These are phyloP conservation scores for Clavelina lepadiformis DNA, from an alignment of 23 tunicate genomes.

Conservation along the genomic window DNA sequence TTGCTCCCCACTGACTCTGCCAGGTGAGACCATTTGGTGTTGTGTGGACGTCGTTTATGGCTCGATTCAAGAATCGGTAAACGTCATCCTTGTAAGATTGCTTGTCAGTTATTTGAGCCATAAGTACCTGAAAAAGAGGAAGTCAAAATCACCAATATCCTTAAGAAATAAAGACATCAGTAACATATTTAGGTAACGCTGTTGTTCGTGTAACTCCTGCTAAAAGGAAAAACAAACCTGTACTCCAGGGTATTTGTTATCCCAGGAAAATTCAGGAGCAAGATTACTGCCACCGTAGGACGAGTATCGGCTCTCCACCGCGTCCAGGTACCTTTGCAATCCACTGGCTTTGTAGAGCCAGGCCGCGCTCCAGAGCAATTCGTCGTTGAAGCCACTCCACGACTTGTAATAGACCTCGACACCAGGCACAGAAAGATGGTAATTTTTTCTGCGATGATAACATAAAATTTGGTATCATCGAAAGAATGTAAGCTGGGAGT, in stretches of 20 bases:
- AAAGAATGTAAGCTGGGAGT: background rate
- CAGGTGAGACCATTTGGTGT: constrained; percentile 81
- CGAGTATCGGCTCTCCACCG: constrained; percentile 12
- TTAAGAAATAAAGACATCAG: too few species aligned
- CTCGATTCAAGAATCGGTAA: background rate
- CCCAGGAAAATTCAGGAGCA: constrained; percentile 79
- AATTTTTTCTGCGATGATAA: too few species aligned
- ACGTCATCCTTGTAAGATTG: constrained; percentile 26
- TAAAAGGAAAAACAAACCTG: constrained; percentile 30
- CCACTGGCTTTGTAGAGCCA: constrained; percentile 79
- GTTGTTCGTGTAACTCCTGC: background rate
- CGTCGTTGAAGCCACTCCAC: constrained; percentile 87
- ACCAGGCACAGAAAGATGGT: constrained; percentile 56
- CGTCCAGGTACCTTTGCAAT: constrained; percentile 11
- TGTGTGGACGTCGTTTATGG: constrained; percentile 12
- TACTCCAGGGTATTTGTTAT: constrained; percentile 81
- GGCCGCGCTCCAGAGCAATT: constrained; percentile 74
- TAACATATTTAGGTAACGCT: too few species aligned
- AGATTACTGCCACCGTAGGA: constrained; percentile 27
- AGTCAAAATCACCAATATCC: too few species aligned
- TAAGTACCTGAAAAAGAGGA: constrained; percentile 40
- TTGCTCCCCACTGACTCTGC: constrained; percentile 76
- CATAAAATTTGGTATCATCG: background rate
- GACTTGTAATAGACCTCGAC: constrained; percentile 55
- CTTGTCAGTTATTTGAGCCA: constrained; percentile 46